These are phyloP conservation scores for Hycleus phaleratus DNA, from an alignment of 1,140 invertebrate genomes.

Conservation along the genomic window DNA sequence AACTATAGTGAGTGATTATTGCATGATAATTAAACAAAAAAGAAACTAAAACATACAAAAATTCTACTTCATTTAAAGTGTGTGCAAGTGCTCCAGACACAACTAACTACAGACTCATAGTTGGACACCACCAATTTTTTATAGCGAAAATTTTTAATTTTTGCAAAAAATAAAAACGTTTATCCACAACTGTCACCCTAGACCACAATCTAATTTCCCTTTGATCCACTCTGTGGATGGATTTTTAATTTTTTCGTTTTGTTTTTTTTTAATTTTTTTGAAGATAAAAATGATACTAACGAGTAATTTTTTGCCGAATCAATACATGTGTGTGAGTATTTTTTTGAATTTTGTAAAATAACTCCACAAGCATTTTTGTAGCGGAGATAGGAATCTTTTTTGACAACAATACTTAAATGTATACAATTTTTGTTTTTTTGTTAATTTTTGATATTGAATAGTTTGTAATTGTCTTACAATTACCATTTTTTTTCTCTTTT, in stretches of 20 bases:
- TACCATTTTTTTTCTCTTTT: slow-evolving; percentile 39
- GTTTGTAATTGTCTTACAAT: slow-evolving; percentile 36
- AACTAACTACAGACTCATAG: slow-evolving; percentile 22
- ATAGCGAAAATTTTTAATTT: not conserved
- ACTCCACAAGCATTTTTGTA: slow-evolving; percentile 43
- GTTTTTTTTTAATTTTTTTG: not conserved
- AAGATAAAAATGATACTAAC: not conserved
- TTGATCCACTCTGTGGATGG: not conserved
- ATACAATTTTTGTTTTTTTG: no score
- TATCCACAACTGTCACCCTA: slow-evolving; percentile 4
- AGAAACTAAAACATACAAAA: no score
- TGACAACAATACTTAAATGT: slow-evolving; percentile 3
- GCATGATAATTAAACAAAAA: no score
- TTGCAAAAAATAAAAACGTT: not conserved
- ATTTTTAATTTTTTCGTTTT: slow-evolving; percentile 4
- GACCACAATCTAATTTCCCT: slow-evolving; percentile 13
- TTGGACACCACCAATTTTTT: slow-evolving; percentile 20
- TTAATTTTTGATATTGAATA: slow-evolving; percentile 30
- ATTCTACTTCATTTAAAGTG: slow-evolving; percentile 1
- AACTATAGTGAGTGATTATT: no score
- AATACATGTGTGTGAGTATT: slow-evolving; percentile 43
- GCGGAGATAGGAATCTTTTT: slow-evolving; percentile 35
- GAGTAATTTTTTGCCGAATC: slow-evolving; percentile 27
- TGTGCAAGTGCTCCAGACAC: slow-evolving; percentile 20
- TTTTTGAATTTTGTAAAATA: slow-evolving; percentile 26